phyloP scores from a whole-genome alignment of 2,888 invertebrate species.

The Cyaniris semiargus region DNA sequence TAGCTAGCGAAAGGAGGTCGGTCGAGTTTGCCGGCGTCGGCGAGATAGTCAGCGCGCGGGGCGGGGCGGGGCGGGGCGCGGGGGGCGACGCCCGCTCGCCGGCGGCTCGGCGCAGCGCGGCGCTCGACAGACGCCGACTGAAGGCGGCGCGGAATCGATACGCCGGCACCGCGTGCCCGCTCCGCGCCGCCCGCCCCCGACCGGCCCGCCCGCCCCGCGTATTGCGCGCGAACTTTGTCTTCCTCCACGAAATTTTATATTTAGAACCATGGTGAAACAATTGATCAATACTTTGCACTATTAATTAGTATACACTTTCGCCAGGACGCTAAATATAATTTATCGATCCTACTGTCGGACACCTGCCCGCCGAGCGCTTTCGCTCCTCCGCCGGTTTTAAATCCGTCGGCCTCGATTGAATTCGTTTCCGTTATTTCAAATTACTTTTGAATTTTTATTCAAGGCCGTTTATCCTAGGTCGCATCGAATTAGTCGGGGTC shows the following conservation, averaged over 20 bases:
- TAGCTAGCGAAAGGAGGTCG: conserved; percentile 78
- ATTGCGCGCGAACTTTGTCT: conserved; percentile 80
- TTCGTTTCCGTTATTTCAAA: conserved; percentile 7
- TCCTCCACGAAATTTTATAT: conserved; percentile 78
- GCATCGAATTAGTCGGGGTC: neutral
- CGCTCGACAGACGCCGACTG: conserved; percentile 79
- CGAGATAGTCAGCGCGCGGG: conserved; percentile 59
- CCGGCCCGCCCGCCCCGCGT: conserved; percentile 67
- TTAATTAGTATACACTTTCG: conserved; percentile 72
- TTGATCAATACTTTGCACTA: conserved; percentile 79
- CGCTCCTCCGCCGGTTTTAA: conserved; percentile 1
- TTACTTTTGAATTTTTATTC: neutral
- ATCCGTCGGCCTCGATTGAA: neutral
- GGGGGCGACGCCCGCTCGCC: conserved; percentile 61
- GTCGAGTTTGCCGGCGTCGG: conserved; percentile 76
- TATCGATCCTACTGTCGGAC: conserved; percentile 13
- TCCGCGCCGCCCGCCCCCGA: conserved; percentile 44
- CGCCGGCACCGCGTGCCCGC: conserved; percentile 58
- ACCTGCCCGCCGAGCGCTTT: neutral
- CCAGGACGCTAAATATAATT: conserved; percentile 43
- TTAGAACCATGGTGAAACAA: conserved; percentile 79
- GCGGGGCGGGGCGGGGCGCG: conserved; percentile 47
- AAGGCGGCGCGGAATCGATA: conserved; percentile 77
- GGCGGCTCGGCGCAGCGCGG: conserved; percentile 78
- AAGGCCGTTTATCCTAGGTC: neutral